Base-by-base conservation (phyloP, 2,797 vertebrate species). In the Falco concolor region DNA sequence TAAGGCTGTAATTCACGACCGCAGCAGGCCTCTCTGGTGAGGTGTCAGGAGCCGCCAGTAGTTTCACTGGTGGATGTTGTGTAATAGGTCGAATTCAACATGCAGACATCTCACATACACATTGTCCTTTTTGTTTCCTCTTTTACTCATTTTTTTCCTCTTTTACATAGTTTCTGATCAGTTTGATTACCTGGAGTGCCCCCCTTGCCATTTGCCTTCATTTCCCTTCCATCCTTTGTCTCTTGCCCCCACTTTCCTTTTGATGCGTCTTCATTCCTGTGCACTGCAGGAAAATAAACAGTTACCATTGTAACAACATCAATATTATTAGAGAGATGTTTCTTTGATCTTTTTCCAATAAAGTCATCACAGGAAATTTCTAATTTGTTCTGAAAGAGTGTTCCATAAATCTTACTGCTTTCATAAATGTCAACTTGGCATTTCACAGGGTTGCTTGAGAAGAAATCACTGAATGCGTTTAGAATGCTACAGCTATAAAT, bases 301-400 rank as follows among this genome's bases (percentile, higher is more conserved):
- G 67, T 85, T 93, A 21, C 24, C 49, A 72, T 53, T 28, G 25
- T 65, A 93, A 65, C 40, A 89, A 12, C 59, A 84, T 94, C 79
- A 70, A 34, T 84, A 68, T 83, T 76, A 47, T 74, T 90, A 93
- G n/a, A 80, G 53, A 82, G 45, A 70, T 89, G 8, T 65, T 60
- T 87, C 56, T 86, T 95, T 92, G 57, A 81, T 92, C 16, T 79
- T 77, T 95, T 93, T 80, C 64, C 85, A 74, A 50, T 90, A 30
- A 91, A 88, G 36, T 64, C 27, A 84, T 92, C 61, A 67, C 32
- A 84, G 57, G 47, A 95, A 93, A 78, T 86, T 86, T 95, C 53
- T 93, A 60, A 84, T 69, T 84, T 94, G 25, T 92, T 93, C 77
- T 79, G 88, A 86, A 85, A 92, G 52, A 80, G 12, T 1, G 3